Base-by-base conservation (phyloP, 2,797 vertebrate genomes). In the Emys orbicularis region DNA sequence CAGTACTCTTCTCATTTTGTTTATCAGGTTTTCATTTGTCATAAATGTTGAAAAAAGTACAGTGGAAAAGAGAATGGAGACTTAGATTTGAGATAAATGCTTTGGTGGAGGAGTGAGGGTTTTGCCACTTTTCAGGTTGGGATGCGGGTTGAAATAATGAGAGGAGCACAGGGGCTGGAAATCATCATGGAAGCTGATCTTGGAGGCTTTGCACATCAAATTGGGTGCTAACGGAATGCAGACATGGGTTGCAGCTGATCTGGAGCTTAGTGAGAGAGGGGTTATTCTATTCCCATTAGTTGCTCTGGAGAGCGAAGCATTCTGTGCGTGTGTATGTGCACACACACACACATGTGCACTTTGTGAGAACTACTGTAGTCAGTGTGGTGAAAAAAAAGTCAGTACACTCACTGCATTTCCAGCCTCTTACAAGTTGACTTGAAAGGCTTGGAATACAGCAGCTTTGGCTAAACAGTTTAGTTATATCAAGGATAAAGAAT, bases 51-150 rank as follows among this genome's bases (percentile, higher is more conserved):
- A 4, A 86, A 85, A 86, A 79, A 4, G 6, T 56, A 72, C 85
- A 96, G 96, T 93, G 92, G 90, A 90, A 91, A 92, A 85, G 79
- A 94, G 92, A 49, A 25, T 44, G 68, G 44, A 94, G 93, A n/a
- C 86, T 31, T 4, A 41, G 92, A 89, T 89, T 92, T 84, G 90
- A 94, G 91, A 90, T 81, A 94, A 90, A 88, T 91, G 59, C 90
- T 95, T 94, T 90, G 94, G 85, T 94, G 88, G 94, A 95, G 57
- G 81, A 89, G 90, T 95, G 91, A 90, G 86, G 57, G 49, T 90
- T 94, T 89, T 93, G 94, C 94, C 95, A 97, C 84, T 86, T 79
- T 97, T 81, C 95, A 94, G 92, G 95, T 93, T 95, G 81, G 87
- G 88, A 90, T 4, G 6, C 3, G 11, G 19, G n/a, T 68, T n/a